Conservation (phyloP, 2,797 vertebrate species). For the Anguilla marmorata region DNA sequence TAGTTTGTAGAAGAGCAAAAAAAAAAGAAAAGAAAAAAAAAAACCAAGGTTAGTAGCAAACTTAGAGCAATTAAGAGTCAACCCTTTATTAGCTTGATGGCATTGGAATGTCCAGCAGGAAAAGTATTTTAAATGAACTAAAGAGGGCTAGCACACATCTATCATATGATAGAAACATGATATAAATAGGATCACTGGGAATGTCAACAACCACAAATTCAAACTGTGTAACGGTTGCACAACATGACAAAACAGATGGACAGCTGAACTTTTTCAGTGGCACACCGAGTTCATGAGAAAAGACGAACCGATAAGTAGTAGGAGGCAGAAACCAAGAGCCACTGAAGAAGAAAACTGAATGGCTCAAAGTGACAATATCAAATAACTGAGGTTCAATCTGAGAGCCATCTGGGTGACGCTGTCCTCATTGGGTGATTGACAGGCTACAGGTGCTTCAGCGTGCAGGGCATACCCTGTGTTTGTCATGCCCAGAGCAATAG, state of each 20-base stretch:
- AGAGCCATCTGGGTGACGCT: conserved; percentile 8
- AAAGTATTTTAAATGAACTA: neutral
- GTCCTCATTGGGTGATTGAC: conserved; percentile 52
- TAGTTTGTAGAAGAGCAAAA: neutral
- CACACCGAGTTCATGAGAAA: neutral
- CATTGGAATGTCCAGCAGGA: neutral
- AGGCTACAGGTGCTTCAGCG: conserved; percentile 56
- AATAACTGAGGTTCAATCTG: neutral
- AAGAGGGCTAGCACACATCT: neutral
- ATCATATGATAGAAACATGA: neutral
- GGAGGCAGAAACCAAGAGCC: neutral
- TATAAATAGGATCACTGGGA: neutral
- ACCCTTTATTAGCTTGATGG: neutral
- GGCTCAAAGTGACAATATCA: conserved; percentile 13
- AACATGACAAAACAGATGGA: neutral
- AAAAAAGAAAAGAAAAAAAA: neutral
- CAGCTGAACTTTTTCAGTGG: neutral
- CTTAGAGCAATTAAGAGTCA: neutral
- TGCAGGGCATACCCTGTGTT: neutral
- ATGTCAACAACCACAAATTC: neutral
- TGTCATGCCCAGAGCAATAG: conserved; percentile 38
- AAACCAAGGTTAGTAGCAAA: neutral
- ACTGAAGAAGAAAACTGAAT: neutral
- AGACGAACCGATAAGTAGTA: neutral
- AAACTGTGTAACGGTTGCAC: neutral